Evolutionary conservation across 2,888 invertebrate genomes (phyloP), one percentile per base, ranked within the genome.

Genomic region (Thelaira solivaga): DNA sequence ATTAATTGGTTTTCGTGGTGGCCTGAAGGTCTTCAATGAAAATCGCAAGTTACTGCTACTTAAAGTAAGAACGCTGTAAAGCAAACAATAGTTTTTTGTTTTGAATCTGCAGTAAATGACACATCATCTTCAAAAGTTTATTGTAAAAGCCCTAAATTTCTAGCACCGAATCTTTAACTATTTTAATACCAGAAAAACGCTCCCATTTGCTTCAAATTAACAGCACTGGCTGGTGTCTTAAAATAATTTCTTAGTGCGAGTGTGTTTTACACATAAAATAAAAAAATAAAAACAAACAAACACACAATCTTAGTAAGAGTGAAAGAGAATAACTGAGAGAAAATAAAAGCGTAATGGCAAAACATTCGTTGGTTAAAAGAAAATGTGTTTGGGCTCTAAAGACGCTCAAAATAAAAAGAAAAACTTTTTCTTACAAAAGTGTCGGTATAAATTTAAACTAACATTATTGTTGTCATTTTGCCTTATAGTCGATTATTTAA

Each of bases 401-500:
- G n/a, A n/a, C n/a, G n/a, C n/a, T n/a, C n/a, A n/a, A n/a, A n/a
- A n/a, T n/a, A n/a, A n/a, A n/a, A n/a, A n/a, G 18, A 51, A 59
- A 49, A 43, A 13, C 26, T 31, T 59, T 34, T 64, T 18, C 49
- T 57, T 64, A n/a, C 36, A 7, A 18, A 16, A 36, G 57, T 31
- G 36, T 26, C 31, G 34, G 31, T 8, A 59, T 65, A 67, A 59
- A 67, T 59, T 61, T 59, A 51, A 67, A 62, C 47, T 41, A 55
- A 47, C 45, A 57, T 59, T 64, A 64, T 69, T 76, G 41, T 69
- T 75, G 57, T 69, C 68, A 57, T 47, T 68, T 20, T 57, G 43
- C 69, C 59, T 69, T 69, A 59, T 45, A 45, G 20, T 53, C 31
- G 26, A 45, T 45, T 43, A 45, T 45, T 36, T 24, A 62, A 53